Conservation (phyloP, 2,888 invertebrate genomes). For the Clostera curtula region DNA sequence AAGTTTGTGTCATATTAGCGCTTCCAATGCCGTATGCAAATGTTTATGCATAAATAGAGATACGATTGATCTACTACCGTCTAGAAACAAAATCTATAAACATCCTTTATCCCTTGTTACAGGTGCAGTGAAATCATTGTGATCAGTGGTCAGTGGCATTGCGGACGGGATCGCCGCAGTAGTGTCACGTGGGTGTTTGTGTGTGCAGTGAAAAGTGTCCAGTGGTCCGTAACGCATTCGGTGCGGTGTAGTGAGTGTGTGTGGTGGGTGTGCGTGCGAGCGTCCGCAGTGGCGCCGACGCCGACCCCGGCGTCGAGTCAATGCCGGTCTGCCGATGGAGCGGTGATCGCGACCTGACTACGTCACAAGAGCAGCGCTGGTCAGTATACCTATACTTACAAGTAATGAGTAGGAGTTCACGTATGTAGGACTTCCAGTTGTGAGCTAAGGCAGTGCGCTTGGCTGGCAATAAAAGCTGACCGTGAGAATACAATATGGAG, state of each 20-base stretch:
- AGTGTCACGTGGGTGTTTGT: constrained; percentile 21
- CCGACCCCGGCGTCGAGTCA: constrained; percentile 56
- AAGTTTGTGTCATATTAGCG: too few relatives aligned
- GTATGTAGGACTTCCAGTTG: too few relatives aligned
- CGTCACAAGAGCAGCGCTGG: constrained; percentile 57
- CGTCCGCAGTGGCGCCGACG: constrained; percentile 58
- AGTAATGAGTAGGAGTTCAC: not conserved
- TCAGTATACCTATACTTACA: constrained; percentile 9
- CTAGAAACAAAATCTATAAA: too few relatives aligned
- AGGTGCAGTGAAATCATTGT: constrained; percentile 41
- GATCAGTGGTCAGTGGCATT: constrained; percentile 28
- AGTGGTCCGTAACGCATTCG: too few relatives aligned
- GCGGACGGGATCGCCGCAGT: constrained; percentile 28
- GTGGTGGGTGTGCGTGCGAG: constrained; percentile 29
- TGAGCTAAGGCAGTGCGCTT: too few relatives aligned
- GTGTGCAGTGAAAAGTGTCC: constrained; percentile 24
- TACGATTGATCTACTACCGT: too few relatives aligned
- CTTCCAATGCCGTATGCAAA: too few relatives aligned
- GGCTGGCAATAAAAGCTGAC: too few relatives aligned
- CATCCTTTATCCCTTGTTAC: constrained; percentile 33
- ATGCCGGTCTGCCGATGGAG: constrained; percentile 71
- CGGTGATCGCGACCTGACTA: constrained; percentile 68
- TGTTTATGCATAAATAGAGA: too few relatives aligned
- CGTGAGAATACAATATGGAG: too few relatives aligned
- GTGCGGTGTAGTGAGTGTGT: constrained; percentile 31